Evolutionary conservation across 2,113 vertebrate species (phyloP).

Genomic region (Pelecanus crispus): DNA sequence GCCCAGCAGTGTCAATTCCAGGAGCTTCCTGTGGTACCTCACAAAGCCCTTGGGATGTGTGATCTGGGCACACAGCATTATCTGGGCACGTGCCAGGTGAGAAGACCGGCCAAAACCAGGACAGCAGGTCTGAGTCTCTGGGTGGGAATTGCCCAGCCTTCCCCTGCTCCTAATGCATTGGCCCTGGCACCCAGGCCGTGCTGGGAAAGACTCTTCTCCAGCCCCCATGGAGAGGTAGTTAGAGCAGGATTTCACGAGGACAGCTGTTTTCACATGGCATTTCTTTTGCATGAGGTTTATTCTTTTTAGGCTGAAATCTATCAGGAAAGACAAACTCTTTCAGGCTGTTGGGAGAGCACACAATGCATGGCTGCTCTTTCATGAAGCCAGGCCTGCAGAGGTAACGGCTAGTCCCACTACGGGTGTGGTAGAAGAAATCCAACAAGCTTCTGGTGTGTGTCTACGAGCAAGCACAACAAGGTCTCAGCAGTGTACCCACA

Average conservation of each 20-base stretch:
- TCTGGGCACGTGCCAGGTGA: not conserved
- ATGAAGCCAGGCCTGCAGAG: not conserved
- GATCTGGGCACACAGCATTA: not conserved
- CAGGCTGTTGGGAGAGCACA: not conserved
- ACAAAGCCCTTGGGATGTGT: not conserved
- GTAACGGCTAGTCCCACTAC: not conserved
- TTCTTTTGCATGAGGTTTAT: not conserved
- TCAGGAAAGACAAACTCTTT: not conserved
- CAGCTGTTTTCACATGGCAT: rapidly evolving
- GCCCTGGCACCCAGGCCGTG: not conserved
- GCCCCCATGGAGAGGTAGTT: not conserved
- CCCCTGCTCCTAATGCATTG: not conserved
- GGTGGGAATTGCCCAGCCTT: not conserved
- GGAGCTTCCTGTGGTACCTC: not conserved
- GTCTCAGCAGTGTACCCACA: not conserved
- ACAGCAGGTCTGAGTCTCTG: not conserved
- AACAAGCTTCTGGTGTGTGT: not conserved
- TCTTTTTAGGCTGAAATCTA: not conserved
- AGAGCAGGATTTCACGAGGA: not conserved
- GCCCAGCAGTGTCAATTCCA: not conserved
- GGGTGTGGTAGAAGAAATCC: not conserved
- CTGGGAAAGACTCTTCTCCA: not conserved
- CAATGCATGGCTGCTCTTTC: not conserved
- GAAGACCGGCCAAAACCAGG: not conserved
- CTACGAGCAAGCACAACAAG: rapidly evolving